A percentile compares a stretch with the other conserved stretches of the same genome.
Evolutionary conservation across 2,888 invertebrate genomes (phyloP).

Genomic region (Palloptera scutellata): DNA sequence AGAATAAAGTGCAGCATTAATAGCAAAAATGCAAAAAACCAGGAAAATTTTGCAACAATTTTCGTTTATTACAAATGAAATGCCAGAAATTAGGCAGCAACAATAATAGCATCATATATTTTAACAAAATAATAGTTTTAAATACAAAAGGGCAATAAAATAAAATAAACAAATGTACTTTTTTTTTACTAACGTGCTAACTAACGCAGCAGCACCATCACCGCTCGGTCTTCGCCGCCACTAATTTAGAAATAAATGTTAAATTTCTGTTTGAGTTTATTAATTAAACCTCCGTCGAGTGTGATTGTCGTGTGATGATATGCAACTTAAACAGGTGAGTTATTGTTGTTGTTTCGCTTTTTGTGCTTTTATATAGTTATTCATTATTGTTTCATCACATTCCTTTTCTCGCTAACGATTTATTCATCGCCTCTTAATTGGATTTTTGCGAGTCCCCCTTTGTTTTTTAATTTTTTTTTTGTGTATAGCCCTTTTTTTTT

Average conservation of each 20-base stretch:
- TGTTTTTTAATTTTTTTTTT: neutral
- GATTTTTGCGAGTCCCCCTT: constrained; percentile 1
- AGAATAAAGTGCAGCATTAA: constrained; percentile 29
- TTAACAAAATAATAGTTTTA: neutral
- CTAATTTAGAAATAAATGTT: constrained; percentile 45
- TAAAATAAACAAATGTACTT: constrained; percentile 23
- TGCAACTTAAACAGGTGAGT: constrained; percentile 63
- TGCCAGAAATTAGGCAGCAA: neutral
- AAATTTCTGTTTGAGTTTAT: constrained; percentile 43
- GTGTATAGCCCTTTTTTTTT: neutral
- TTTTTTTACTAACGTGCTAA: constrained; percentile 17
- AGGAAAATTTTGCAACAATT: neutral
- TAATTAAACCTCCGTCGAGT: constrained; percentile 58
- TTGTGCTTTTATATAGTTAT: constrained; percentile 11
- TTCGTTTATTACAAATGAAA: constrained; percentile 1
- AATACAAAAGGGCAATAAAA: neutral
- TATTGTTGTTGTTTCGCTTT: neutral
- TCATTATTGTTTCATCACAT: neutral
- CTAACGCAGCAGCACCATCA: constrained; percentile 19
- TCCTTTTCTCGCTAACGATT: neutral
- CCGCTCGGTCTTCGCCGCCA: constrained; percentile 3
- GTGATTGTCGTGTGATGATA: constrained; percentile 62
- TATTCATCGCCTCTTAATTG: neutral
- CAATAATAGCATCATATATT: neutral
- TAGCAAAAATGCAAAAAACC: constrained; percentile 44